Evolutionary conservation across 2,797 vertebrate genomes (phyloP).

Genomic region (Balearica regulorum): DNA sequence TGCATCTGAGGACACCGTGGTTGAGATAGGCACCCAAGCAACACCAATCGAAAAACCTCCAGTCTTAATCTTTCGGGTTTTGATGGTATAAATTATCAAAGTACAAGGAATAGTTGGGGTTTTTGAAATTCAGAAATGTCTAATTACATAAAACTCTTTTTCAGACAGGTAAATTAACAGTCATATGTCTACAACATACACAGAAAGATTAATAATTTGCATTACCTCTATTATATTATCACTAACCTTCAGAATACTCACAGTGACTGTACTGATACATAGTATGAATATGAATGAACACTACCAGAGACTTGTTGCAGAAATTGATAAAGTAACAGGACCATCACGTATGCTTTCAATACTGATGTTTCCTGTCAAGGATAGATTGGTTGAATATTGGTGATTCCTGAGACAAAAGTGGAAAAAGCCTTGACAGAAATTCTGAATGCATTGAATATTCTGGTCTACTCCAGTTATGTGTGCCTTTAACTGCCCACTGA

Average conservation of each 20-base stretch:
- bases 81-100: not conserved
- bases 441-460: not conserved
- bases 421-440: not conserved
- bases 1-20: not conserved
- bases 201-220: not conserved
- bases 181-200: not conserved
- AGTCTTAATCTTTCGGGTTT: not conserved
- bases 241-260: not conserved
- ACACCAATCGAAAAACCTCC: fast-evolving
- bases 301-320: not conserved
- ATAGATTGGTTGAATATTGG: not conserved
- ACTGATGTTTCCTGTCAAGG: not conserved
- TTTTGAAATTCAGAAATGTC: not conserved
- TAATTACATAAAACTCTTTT: not conserved
- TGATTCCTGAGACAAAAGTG: not conserved
- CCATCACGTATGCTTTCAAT: not conserved
- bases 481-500: not conserved
- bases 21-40: not conserved
- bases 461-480: not conserved
- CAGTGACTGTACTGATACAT: not conserved
- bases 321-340: not conserved
- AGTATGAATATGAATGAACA: not conserved
- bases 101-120: not conserved
- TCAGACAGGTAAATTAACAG: not conserved
- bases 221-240: not conserved